These are phyloP conservation scores for Patella pellucida DNA, from an alignment of 2,888 invertebrate genomes.

Conservation along the genomic window DNA sequence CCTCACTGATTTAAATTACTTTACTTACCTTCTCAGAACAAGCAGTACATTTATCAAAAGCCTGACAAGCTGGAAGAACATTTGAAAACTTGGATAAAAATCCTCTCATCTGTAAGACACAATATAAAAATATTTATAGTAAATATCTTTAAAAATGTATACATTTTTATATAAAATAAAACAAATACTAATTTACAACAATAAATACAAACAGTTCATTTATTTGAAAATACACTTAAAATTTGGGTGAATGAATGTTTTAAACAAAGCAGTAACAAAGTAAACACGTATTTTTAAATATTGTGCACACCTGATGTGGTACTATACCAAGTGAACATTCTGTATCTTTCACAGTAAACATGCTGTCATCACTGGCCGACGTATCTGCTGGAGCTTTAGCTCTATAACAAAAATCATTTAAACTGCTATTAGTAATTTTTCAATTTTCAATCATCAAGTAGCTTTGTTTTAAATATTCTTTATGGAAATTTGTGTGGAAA, in stretches of 20 bases:
- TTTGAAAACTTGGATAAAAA: constrained; percentile 87
- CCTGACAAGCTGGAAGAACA: constrained; percentile 85
- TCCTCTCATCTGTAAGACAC: constrained; percentile 83
- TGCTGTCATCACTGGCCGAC: constrained; percentile 59
- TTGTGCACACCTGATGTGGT: constrained; percentile 78
- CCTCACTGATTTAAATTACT: background rate
- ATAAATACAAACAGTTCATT: background rate
- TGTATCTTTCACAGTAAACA: constrained; percentile 65
- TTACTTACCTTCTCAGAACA: constrained; percentile 78
- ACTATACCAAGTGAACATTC: constrained; percentile 80
- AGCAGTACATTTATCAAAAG: constrained; percentile 92
- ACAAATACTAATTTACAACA: background rate
- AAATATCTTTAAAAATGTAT: too few relatives aligned
- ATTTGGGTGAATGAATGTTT: too few relatives aligned
- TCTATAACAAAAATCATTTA: constrained; percentile 64
- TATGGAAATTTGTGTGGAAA: too few relatives aligned
- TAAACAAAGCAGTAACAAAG: too few relatives aligned
- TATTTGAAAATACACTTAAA: too few relatives aligned
- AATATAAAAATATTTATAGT: background rate
- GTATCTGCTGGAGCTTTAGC: constrained; percentile 78
- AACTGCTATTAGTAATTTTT: background rate
- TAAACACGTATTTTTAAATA: background rate
- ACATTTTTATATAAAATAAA: background rate
- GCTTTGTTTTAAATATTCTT: background rate
- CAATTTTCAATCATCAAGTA: background rate